phyloP scores from a whole-genome alignment of 2,888 invertebrate species.

The Andricus curvator region DNA sequence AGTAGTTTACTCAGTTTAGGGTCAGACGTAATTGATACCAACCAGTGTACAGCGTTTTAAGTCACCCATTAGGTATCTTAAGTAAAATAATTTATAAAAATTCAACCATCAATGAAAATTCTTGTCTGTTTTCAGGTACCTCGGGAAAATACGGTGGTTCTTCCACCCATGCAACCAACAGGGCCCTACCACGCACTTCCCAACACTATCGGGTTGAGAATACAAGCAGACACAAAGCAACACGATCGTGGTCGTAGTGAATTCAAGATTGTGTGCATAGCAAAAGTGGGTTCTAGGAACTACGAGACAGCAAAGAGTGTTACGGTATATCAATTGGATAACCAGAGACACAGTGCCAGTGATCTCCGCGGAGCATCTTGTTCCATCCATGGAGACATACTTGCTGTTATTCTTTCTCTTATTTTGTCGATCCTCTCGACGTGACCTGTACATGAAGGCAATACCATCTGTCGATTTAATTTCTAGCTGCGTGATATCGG shows the following conservation, averaged over 20 bases:
- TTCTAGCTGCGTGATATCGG: slow-evolving; percentile 41
- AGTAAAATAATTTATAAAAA: neutral
- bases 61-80: neutral
- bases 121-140: slow-evolving; percentile 63
- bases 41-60: neutral
- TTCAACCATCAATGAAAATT: neutral
- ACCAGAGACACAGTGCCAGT: slow-evolving; percentile 67
- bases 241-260: slow-evolving; percentile 60
- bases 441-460: slow-evolving; percentile 52
- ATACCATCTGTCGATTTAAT: slow-evolving; percentile 30
- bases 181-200: slow-evolving; percentile 50
- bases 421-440: slow-evolving; percentile 49
- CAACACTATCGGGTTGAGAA: slow-evolving; percentile 67
- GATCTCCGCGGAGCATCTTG: slow-evolving; percentile 56
- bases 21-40: neutral
- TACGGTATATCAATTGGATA: slow-evolving; percentile 65
- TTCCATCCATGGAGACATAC: slow-evolving; percentile 1
- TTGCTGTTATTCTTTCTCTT: slow-evolving; percentile 38
- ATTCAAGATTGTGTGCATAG: slow-evolving; percentile 64
- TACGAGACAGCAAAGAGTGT: slow-evolving; percentile 59
- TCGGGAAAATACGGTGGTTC: slow-evolving; percentile 58
- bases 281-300: slow-evolving; percentile 64
- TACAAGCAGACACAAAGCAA: slow-evolving; percentile 64
- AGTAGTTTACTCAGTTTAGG: neutral
- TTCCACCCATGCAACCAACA: slow-evolving; percentile 54